Conservation (phyloP, 2,113 vertebrate species). For the Nothoprocta pentlandii region DNA sequence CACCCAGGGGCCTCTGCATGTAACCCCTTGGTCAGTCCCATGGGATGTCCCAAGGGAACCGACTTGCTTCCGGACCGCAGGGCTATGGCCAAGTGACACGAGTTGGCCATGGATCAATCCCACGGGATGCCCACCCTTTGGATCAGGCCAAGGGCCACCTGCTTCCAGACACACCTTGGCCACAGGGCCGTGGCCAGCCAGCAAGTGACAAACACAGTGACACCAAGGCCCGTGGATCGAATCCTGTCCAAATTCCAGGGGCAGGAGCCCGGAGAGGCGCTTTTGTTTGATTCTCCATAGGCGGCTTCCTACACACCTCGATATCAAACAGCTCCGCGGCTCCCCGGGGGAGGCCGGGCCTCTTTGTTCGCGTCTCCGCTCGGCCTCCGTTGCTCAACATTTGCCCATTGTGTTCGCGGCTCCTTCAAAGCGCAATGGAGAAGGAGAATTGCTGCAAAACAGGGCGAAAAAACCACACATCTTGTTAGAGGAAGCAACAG, state of each 20-base stretch:
- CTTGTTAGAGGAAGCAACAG: neutral
- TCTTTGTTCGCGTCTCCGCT: neutral
- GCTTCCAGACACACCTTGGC: rapidly evolving
- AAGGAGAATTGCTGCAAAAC: neutral
- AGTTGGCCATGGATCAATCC: neutral
- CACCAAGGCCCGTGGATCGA: neutral
- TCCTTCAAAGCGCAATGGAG: neutral
- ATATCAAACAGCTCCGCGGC: neutral
- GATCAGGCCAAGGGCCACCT: neutral
- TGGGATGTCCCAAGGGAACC: too few relatives aligned
- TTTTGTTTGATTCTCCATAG: neutral
- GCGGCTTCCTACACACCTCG: neutral
- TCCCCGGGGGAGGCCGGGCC: neutral
- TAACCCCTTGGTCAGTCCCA: neutral
- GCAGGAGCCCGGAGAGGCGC: neutral
- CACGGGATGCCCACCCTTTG: neutral
- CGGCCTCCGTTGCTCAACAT: neutral
- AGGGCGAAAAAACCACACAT: neutral
- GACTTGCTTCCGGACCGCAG: neutral
- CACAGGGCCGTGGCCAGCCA: too few relatives aligned
- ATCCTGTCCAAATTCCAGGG: neutral
- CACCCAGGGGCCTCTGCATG: neutral
- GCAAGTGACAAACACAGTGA: neutral
- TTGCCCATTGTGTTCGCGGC: rapidly evolving
- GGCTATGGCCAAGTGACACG: neutral